Conservation (phyloP, 2,113 vertebrate genomes). For the Apistogramma diplotaenia region DNA sequence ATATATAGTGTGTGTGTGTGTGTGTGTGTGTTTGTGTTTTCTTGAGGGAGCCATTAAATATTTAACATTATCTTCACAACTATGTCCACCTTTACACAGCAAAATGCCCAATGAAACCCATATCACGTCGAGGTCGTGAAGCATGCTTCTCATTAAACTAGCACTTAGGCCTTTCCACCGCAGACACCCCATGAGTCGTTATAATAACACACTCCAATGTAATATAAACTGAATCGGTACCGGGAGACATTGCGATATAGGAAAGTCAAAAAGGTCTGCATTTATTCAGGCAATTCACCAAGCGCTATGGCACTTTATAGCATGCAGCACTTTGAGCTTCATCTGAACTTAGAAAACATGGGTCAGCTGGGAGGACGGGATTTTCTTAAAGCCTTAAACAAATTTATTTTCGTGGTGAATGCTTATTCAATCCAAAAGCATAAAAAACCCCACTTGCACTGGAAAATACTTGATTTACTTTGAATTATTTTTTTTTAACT, state of each 20-base stretch:
- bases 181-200: slow-evolving; percentile 41
- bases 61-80: slow-evolving; percentile 48
- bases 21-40: slow-evolving; percentile 8
- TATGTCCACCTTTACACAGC: slow-evolving; percentile 41
- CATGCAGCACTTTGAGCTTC: slow-evolving; percentile 50
- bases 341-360: slow-evolving; percentile 35
- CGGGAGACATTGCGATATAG: slow-evolving; percentile 38
- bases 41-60: slow-evolving; percentile 34
- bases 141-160: slow-evolving; percentile 56
- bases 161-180: slow-evolving; percentile 41
- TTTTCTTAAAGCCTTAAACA: slow-evolving; percentile 23
- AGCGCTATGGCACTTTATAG: slow-evolving; percentile 52
- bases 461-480: background rate
- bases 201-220: slow-evolving; percentile 56
- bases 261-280: slow-evolving; percentile 50
- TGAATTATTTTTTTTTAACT: background rate
- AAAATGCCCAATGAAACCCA: slow-evolving; percentile 50
- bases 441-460: slow-evolving; percentile 14
- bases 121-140: slow-evolving; percentile 45
- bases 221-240: slow-evolving; percentile 59
- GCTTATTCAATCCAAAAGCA: background rate
- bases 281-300: slow-evolving; percentile 43
- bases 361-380: slow-evolving; percentile 28
- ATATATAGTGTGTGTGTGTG: background rate
- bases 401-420: background rate